Conservation (phyloP, 2,888 invertebrate genomes). For the Exephanes ischioxanthus region DNA sequence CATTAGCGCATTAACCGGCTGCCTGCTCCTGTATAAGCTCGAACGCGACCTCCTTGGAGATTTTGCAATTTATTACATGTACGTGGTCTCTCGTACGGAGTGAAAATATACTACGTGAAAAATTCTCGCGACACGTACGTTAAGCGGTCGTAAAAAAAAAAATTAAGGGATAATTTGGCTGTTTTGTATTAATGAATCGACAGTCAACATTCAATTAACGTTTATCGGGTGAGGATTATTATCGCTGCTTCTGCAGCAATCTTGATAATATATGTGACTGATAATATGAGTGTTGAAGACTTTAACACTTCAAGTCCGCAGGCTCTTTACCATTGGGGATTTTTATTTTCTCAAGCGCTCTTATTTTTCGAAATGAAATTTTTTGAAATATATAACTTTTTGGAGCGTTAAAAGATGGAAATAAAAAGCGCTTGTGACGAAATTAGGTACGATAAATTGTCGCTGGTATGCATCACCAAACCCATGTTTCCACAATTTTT, state of each 20-base stretch:
- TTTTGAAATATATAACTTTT: no score
- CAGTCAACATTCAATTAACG: background rate
- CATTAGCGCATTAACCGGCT: constrained; percentile 73
- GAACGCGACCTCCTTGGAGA: constrained; percentile 13
- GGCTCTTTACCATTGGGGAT: background rate
- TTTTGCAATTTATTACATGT: constrained; percentile 37
- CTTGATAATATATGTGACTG: background rate
- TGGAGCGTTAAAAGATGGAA: background rate
- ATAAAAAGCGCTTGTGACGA: background rate
- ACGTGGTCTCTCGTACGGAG: background rate
- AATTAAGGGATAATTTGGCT: background rate
- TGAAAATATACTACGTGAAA: constrained; percentile 10
- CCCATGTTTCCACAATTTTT: no score
- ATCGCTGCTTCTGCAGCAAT: background rate
- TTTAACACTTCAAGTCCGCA: background rate
- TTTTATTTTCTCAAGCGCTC: background rate
- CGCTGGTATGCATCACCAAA: no score
- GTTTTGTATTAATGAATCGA: background rate
- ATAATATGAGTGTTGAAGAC: background rate
- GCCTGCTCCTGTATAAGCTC: constrained; percentile 14
- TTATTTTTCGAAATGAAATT: background rate
- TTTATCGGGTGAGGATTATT: background rate
- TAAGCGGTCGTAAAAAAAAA: background rate
- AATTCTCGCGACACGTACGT: background rate
- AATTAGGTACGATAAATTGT: no score